Conservation (phyloP, 1,140 invertebrate species). For the Oreohelix idahoensis region DNA sequence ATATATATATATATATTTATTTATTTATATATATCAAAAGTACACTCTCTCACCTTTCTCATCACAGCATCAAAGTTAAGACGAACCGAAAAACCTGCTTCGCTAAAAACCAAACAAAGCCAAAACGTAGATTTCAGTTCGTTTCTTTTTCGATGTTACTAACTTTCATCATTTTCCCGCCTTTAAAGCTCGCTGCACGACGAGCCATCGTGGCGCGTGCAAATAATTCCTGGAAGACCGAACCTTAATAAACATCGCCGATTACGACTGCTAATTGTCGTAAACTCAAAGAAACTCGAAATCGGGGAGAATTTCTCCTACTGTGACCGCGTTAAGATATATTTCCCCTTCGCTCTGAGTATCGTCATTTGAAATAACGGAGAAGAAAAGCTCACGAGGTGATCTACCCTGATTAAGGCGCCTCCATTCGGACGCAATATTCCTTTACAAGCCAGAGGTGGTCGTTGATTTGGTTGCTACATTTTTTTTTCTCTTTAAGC, state of each 20-base stretch:
- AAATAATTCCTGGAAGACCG: background rate
- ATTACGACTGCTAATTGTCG: constrained; percentile 27
- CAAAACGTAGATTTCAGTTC: background rate
- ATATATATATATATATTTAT: no score
- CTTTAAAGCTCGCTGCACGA: background rate
- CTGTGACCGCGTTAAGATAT: background rate
- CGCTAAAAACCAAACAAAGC: background rate
- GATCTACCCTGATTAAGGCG: constrained; percentile 11
- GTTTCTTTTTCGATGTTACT: background rate
- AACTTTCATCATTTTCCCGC: background rate
- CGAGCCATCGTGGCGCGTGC: background rate
- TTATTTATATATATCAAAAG: no score
- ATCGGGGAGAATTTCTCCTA: constrained; percentile 18
- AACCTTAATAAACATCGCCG: background rate
- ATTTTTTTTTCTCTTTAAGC: background rate
- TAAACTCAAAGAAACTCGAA: background rate
- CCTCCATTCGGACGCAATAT: constrained; percentile 15
- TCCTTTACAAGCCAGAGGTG: background rate
- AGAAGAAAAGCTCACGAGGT: background rate
- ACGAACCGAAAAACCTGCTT: no score
- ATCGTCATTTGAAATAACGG: background rate
- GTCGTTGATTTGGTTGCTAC: background rate
- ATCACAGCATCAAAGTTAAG: no score
- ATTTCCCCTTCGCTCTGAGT: background rate
- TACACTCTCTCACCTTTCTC: no score